phyloP scores from a whole-genome alignment of 2,888 invertebrate species.

The Suillia variegata region DNA sequence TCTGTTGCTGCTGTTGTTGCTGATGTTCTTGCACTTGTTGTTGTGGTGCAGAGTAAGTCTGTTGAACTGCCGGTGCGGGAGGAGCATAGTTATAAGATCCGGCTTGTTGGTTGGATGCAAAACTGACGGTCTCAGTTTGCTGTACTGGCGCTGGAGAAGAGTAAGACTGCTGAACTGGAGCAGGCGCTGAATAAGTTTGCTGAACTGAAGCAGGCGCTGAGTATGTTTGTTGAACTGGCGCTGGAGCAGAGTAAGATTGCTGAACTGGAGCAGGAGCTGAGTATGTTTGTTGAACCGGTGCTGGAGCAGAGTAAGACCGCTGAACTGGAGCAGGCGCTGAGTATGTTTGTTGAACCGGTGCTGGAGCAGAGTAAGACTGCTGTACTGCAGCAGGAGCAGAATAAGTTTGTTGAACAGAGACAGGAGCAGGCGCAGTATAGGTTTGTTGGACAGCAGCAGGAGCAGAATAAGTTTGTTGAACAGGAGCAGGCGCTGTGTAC shows the following conservation, averaged over 20 bases:
- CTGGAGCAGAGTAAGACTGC: constrained; percentile 18
- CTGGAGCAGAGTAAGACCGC: constrained; percentile 10
- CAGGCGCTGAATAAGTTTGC: constrained; percentile 2
- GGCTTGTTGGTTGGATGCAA: no score
- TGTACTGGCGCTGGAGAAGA: constrained; percentile 3
- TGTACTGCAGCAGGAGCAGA: constrained; percentile 32
- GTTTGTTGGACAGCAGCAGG: constrained; percentile 3
- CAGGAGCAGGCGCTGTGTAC: not conserved
- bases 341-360: constrained; percentile 7
- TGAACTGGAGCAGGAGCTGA: constrained; percentile 12
- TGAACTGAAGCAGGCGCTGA: not conserved
- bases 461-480: constrained; percentile 1
- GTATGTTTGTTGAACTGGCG: constrained; percentile 1
- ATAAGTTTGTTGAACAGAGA: constrained; percentile 20
- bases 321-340: constrained; percentile 26
- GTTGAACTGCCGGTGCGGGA: not conserved
- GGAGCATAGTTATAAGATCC: no score
- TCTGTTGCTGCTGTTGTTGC: not conserved
- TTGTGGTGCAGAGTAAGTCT: not conserved
- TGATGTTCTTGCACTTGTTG: not conserved
- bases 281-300: constrained; percentile 13
- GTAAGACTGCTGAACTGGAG: not conserved
- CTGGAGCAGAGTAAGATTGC: constrained; percentile 20
- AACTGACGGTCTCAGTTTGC: constrained; percentile 1
- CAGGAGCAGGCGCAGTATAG: not conserved